These are phyloP conservation scores for Epinephelus awoara DNA, from an alignment of 2,797 vertebrate species.

Conservation along the genomic window DNA sequence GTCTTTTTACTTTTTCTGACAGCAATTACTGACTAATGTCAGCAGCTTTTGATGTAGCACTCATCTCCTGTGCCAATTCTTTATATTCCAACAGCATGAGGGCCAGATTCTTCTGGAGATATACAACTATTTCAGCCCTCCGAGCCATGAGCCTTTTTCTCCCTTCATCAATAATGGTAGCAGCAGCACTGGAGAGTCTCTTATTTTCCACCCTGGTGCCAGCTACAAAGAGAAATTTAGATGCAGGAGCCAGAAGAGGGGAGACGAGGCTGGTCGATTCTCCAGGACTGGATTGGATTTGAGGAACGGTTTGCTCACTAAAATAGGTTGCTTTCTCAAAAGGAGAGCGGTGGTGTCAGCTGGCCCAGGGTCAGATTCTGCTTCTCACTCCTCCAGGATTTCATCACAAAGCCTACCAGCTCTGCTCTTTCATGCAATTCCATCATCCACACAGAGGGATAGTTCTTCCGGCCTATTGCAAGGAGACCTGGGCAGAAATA, in stretches of 20 bases:
- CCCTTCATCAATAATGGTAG: constrained; percentile 44
- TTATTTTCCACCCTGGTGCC: constrained; percentile 31
- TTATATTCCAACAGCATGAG: constrained; percentile 7
- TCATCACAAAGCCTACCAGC: constrained; percentile 46
- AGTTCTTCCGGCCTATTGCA: constrained; percentile 13
- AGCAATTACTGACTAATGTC: constrained; percentile 3
- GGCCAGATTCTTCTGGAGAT: constrained; percentile 28
- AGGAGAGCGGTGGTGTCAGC: constrained; percentile 39
- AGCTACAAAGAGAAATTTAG: constrained; percentile 64
- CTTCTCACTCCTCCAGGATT: constrained; percentile 56
- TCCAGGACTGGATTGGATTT: constrained; percentile 28
- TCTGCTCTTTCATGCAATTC: constrained; percentile 37
- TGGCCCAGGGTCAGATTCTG: constrained; percentile 51
- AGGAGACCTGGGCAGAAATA: constrained; percentile 39
- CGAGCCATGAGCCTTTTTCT: constrained; percentile 35
- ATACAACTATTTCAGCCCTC: constrained; percentile 22
- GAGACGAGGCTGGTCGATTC: constrained; percentile 42
- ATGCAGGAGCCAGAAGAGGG: constrained; percentile 45
- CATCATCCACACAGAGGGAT: constrained; percentile 34
- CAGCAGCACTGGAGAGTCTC: constrained; percentile 27
- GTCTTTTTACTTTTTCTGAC: background rate
- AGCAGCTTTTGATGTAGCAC: constrained; percentile 1
- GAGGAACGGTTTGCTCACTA: constrained; percentile 41
- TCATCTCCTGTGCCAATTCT: background rate
- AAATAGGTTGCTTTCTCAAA: constrained; percentile 48